phyloP scores from a whole-genome alignment of 2,888 invertebrate species.

The Tribolium freemani region DNA sequence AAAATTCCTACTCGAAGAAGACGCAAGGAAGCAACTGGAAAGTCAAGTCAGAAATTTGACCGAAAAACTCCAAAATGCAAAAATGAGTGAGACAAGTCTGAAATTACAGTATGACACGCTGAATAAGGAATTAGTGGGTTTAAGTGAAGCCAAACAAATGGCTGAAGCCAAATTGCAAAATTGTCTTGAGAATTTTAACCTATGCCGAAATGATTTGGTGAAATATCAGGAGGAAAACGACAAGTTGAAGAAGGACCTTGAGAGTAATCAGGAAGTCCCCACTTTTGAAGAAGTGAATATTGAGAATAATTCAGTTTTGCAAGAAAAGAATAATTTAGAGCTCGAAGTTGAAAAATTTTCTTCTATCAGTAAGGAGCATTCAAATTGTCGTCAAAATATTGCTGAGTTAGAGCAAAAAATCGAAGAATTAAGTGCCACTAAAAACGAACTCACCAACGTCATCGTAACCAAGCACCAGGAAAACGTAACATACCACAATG shows the following conservation, averaged over 20 bases:
- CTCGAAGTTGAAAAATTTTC: constrained; percentile 40
- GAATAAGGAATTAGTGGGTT: constrained; percentile 56
- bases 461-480: constrained; percentile 89
- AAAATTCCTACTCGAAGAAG: constrained; percentile 57
- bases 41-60: constrained; percentile 58
- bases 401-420: constrained; percentile 47
- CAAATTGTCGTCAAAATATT: constrained; percentile 24
- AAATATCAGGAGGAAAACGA: constrained; percentile 55
- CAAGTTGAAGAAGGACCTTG: constrained; percentile 29
- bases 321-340: constrained; percentile 38
- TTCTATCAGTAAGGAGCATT: constrained; percentile 25
- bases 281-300: constrained; percentile 17
- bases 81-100: constrained; percentile 64
- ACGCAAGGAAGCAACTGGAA: constrained; percentile 54
- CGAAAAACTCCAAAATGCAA: constrained; percentile 64
- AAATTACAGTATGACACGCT: constrained; percentile 62
- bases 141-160: constrained; percentile 52
- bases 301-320: constrained; percentile 41
- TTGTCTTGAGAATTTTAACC: constrained; percentile 40
- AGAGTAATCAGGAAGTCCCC: background rate
- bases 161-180: constrained; percentile 51
- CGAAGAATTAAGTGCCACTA: constrained; percentile 70
- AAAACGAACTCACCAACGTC: constrained; percentile 79
- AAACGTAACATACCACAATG: constrained; percentile 85
- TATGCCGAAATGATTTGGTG: constrained; percentile 50